Evolutionary conservation across 2,797 vertebrate species (phyloP).

Genomic region (Poecilia gillii): DNA sequence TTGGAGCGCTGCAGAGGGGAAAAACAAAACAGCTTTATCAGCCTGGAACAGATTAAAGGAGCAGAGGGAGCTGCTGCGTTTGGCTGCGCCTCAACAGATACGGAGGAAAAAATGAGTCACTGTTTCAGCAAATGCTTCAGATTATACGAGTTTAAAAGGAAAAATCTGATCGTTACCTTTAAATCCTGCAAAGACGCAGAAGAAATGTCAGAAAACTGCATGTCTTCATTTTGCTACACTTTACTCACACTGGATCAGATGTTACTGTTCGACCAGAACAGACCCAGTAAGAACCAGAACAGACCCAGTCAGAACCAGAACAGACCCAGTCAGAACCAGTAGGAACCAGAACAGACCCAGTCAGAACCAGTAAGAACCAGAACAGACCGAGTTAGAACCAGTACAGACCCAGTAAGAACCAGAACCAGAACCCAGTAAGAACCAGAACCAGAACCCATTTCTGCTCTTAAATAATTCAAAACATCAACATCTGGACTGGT

Average conservation of each 20-base stretch:
- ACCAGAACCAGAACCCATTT: neutral
- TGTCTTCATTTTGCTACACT: neutral
- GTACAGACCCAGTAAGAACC: too few relatives aligned
- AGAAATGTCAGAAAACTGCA: neutral
- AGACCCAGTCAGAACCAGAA: neutral
- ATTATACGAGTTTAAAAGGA: neutral
- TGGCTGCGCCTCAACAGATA: conserved; percentile 23
- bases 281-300: neutral
- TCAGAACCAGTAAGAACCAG: too few relatives aligned
- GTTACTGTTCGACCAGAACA: neutral
- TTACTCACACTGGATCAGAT: too few relatives aligned
- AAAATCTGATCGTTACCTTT: neutral
- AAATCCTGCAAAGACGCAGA: neutral
- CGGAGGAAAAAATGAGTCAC: conserved; percentile 34
- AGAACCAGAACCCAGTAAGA: too few relatives aligned
- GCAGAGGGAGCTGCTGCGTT: conserved; percentile 25
- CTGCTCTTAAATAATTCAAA: neutral
- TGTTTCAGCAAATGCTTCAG: conserved; percentile 3
- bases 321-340: too few relatives aligned
- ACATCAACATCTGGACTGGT: neutral
- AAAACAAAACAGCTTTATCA: conserved; percentile 10
- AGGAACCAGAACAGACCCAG: too few relatives aligned
- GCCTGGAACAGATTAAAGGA: conserved; percentile 35
- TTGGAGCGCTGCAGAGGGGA: conserved; percentile 82
- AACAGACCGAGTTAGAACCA: too few relatives aligned